Evolutionary conservation across 2,113 vertebrate species (phyloP).

Genomic region (Melospiza georgiana): DNA sequence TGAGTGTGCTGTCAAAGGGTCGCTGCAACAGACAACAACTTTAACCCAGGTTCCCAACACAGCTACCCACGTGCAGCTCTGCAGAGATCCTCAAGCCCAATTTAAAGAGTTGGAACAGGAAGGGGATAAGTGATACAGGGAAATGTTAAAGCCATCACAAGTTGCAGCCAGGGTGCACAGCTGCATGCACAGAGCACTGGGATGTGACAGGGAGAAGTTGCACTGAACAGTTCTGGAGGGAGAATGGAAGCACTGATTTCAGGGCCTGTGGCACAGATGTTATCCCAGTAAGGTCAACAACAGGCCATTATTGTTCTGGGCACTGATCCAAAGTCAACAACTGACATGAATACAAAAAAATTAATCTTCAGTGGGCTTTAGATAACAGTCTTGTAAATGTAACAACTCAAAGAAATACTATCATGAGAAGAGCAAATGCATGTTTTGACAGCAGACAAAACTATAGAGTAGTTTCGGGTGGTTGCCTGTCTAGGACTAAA

Average conservation of each 20-base stretch:
- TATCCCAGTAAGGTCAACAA: not conserved
- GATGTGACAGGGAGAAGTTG: rapidly evolving
- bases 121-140: not conserved
- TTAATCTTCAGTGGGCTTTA: not conserved
- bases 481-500: not conserved
- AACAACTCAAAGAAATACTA: not conserved
- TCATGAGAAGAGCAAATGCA: not conserved
- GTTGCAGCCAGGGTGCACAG: not conserved
- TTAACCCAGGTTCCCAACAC: constrained; percentile 75
- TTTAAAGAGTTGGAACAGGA: not conserved
- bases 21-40: constrained; percentile 96
- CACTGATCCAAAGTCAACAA: not conserved
- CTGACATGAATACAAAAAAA: not conserved
- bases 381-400: not conserved
- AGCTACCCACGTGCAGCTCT: not conserved
- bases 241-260: not conserved
- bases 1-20: constrained; percentile 96
- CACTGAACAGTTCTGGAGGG: not conserved
- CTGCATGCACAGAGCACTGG: not conserved
- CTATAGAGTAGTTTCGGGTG: not conserved
- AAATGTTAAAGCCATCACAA: not conserved
- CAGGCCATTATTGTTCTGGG: not conserved
- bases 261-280: not conserved
- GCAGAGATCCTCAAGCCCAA: not conserved
- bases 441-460: not conserved